phyloP scores from a whole-genome alignment of 2,888 invertebrate species.

The Sipha maydis region DNA sequence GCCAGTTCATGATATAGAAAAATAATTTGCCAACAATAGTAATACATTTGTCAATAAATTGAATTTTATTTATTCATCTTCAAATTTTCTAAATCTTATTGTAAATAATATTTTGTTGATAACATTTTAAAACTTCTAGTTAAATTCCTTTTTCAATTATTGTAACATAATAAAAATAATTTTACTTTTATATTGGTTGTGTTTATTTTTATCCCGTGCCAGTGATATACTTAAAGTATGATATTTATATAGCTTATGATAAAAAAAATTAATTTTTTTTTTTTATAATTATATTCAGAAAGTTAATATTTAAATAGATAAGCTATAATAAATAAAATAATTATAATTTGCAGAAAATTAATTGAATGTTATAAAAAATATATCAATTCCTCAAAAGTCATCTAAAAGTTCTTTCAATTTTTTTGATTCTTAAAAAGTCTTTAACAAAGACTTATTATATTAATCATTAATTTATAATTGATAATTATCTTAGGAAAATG shows the following conservation, averaged over 20 bases:
- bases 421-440: too few relatives aligned
- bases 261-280: neutral
- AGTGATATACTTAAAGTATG: neutral
- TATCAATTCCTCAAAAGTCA: too few relatives aligned
- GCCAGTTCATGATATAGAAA: neutral
- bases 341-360: too few relatives aligned
- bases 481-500: too few relatives aligned
- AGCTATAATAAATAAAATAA: too few relatives aligned
- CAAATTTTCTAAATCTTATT: constrained; percentile 21
- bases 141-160: constrained; percentile 23
- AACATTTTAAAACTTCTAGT: constrained; percentile 18
- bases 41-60: constrained; percentile 60
- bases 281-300: too few relatives aligned
- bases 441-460: too few relatives aligned
- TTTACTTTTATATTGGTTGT: constrained; percentile 6
- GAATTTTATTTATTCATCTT: constrained; percentile 44
- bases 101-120: constrained; percentile 52
- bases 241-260: neutral
- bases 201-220: neutral
- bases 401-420: too few relatives aligned
- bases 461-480: too few relatives aligned
- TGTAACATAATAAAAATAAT: constrained; percentile 23
- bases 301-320: too few relatives aligned
- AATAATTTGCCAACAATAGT: neutral
- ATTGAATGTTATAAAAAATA: too few relatives aligned